Evolutionary conservation across 2,888 invertebrate species (phyloP).

Genomic region (Metellina segmentata): DNA sequence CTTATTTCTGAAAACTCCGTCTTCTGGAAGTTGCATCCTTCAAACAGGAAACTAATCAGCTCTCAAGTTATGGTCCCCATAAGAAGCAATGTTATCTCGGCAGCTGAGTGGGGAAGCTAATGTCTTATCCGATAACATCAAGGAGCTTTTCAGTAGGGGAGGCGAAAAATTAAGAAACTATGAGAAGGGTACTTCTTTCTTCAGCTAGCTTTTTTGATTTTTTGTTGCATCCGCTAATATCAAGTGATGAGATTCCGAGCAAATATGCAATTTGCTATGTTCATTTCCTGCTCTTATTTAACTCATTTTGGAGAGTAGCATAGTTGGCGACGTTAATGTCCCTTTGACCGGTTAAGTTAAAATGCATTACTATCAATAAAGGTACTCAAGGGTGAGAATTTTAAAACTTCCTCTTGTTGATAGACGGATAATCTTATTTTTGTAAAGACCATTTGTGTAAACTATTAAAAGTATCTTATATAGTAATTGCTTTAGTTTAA

Average conservation of each 20-base stretch:
- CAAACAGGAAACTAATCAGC: conserved; percentile 58
- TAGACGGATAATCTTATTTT: too few relatives aligned
- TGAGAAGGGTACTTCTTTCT: conserved; percentile 15
- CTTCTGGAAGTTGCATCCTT: conserved; percentile 37
- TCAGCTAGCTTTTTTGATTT: neutral
- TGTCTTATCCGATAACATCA: conserved; percentile 61
- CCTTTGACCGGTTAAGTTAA: neutral
- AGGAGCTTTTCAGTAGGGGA: conserved; percentile 23
- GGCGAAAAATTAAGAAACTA: conserved; percentile 37
- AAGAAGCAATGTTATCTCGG: conserved; percentile 60
- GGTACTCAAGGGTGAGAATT: too few relatives aligned
- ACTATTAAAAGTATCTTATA: too few relatives aligned
- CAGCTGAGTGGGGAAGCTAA: conserved; percentile 23
- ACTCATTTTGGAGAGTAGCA: neutral
- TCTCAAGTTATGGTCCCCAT: conserved; percentile 46
- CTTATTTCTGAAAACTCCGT: conserved; percentile 49
- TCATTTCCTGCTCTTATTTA: neutral
- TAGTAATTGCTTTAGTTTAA: too few relatives aligned
- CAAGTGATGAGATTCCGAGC: conserved; percentile 5
- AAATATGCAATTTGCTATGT: conserved; percentile 16
- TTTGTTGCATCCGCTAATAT: neutral
- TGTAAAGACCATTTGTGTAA: too few relatives aligned
- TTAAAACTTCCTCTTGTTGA: too few relatives aligned
- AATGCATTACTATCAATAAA: neutral
- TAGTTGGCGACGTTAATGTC: neutral